Percentiles rank a stretch among this genome's conserved stretches.
These are phyloP conservation scores for Microctenopoma stevenorrisi DNA, from an alignment of 2,797 vertebrate species.

Conservation along the genomic window DNA sequence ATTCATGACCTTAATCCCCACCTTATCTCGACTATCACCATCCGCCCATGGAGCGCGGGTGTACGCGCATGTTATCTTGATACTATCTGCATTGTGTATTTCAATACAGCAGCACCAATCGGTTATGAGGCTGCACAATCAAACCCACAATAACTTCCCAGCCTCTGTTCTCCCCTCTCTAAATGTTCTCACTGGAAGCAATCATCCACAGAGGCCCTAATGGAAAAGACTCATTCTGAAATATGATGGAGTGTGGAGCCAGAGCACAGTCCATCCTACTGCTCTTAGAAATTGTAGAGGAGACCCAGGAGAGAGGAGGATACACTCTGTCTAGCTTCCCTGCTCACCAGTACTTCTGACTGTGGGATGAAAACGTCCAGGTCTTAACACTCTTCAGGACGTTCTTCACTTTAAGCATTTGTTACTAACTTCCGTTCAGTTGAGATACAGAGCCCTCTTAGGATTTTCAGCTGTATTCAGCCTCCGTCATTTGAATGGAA, in stretches of 20 bases:
- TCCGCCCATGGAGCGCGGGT: slow-evolving; percentile 15
- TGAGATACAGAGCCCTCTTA: neutral
- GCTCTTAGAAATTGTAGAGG: slow-evolving; percentile 58
- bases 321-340: slow-evolving; percentile 13
- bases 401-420: slow-evolving; percentile 4
- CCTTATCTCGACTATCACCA: slow-evolving; percentile 60
- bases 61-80: slow-evolving; percentile 27
- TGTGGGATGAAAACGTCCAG: neutral
- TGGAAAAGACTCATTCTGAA: slow-evolving; percentile 65
- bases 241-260: slow-evolving; percentile 57
- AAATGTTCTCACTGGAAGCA: slow-evolving; percentile 65
- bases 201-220: slow-evolving; percentile 51
- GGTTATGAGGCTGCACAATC: slow-evolving; percentile 49
- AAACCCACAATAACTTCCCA: slow-evolving; percentile 34
- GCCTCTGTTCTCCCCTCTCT: slow-evolving; percentile 16
- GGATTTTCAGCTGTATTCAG: neutral
- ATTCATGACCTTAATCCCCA: slow-evolving; percentile 74
- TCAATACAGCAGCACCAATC: slow-evolving; percentile 47
- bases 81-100: slow-evolving; percentile 43
- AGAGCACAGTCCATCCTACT: slow-evolving; percentile 49
- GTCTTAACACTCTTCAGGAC: slow-evolving; percentile 5
- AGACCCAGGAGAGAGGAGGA: slow-evolving; percentile 33
- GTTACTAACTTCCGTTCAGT: neutral
- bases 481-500: no score
- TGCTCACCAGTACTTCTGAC: slow-evolving; percentile 28